phyloP scores from a whole-genome alignment of 2,797 vertebrate genomes.

The Girardinus metallicus region DNA sequence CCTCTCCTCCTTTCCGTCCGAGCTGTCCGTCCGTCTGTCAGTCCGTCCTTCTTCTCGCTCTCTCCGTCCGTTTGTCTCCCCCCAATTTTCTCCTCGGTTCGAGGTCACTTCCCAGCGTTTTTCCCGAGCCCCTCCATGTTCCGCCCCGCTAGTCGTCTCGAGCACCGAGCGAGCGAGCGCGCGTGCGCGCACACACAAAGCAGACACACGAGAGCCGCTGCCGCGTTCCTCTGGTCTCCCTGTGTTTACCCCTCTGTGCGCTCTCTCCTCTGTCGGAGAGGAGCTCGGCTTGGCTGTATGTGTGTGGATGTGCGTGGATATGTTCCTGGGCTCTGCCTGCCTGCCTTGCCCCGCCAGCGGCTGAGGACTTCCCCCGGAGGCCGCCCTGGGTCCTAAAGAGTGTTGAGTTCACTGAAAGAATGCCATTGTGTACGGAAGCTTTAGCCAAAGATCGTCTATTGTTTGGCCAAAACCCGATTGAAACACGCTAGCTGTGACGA shows the following conservation, averaged over 20 bases:
- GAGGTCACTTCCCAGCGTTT: slow-evolving; percentile 82
- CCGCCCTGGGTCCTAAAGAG: slow-evolving; percentile 84
- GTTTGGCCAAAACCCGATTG: background rate
- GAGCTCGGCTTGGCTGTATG: slow-evolving; percentile 44
- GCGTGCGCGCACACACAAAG: slow-evolving; percentile 38
- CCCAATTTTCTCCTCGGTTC: slow-evolving; percentile 54
- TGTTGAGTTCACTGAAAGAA: slow-evolving; percentile 62
- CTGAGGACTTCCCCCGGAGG: slow-evolving; percentile 79
- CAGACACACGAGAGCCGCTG: slow-evolving; percentile 48
- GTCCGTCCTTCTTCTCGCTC: slow-evolving; percentile 46
- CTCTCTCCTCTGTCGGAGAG: slow-evolving; percentile 60
- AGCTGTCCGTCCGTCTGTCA: slow-evolving; percentile 23
- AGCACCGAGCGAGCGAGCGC: slow-evolving; percentile 67
- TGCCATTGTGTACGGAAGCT: slow-evolving; percentile 69
- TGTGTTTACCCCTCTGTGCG: slow-evolving; percentile 50
- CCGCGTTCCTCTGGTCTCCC: slow-evolving; percentile 79
- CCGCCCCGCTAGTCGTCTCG: slow-evolving; percentile 78
- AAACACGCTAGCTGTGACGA: background rate
- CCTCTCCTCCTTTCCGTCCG: slow-evolving; percentile 46
- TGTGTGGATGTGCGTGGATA: slow-evolving; percentile 23
- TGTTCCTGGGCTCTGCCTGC: slow-evolving; percentile 57
- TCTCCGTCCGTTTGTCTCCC: slow-evolving; percentile 43
- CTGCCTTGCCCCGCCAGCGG: slow-evolving; percentile 80
- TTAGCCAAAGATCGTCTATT: slow-evolving; percentile 67
- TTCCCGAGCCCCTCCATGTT: slow-evolving; percentile 79